Conservation (phyloP, 2,888 invertebrate species). For the Ormyrus rosae region DNA sequence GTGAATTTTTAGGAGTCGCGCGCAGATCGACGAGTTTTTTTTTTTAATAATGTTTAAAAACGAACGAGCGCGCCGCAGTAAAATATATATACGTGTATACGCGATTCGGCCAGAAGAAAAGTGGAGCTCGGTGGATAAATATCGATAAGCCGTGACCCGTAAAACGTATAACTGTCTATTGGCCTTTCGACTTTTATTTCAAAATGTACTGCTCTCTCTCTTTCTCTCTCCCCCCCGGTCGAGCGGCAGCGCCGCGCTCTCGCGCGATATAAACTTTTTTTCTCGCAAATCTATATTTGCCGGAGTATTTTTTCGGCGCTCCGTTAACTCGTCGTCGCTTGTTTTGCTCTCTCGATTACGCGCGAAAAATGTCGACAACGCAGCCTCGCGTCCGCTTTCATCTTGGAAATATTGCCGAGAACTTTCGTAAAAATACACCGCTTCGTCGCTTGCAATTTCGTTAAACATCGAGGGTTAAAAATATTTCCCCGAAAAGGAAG, state of each 20-base stretch:
- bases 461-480: no score
- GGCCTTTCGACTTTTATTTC: slow-evolving; percentile 39
- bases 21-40: not conserved
- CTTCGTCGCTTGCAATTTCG: no score
- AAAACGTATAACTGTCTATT: slow-evolving; percentile 25
- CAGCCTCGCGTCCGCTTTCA: no score
- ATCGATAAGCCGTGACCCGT: slow-evolving; percentile 43
- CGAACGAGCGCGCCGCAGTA: not conserved
- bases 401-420: no score
- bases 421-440: no score
- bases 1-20: not conserved
- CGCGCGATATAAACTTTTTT: slow-evolving; percentile 10
- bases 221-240: not conserved
- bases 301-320: not conserved
- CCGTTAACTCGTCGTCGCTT: not conserved
- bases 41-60: not conserved
- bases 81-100: not conserved
- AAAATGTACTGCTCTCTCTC: slow-evolving; percentile 21
- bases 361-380: no score
- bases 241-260: not conserved
- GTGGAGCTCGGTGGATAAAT: slow-evolving; percentile 13
- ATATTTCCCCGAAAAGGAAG: no score
- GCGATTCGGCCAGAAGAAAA: not conserved
- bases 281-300: not conserved
- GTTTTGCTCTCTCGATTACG: not conserved